Percentiles rank a stretch among this genome's conserved stretches.
Evolutionary conservation across 2,888 invertebrate species (phyloP).

Genomic region (Drosophila phalerata): DNA sequence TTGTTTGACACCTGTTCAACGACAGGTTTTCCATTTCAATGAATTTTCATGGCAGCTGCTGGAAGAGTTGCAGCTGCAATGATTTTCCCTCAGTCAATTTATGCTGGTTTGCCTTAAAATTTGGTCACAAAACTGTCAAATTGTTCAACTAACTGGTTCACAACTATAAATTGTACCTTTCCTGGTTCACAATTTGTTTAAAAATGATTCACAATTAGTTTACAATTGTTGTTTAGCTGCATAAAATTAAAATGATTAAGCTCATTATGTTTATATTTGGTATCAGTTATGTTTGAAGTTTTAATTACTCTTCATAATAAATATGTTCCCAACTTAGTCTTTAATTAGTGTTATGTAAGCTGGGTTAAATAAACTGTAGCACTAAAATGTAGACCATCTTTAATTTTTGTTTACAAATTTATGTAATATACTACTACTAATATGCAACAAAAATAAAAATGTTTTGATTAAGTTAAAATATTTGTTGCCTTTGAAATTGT

Average conservation of each 20-base stretch:
- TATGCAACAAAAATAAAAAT: too few species aligned
- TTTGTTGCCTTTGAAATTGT: too few species aligned
- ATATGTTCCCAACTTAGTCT: too few species aligned
- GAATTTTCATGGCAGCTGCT: neutral
- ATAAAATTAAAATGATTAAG: neutral
- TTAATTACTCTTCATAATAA: too few species aligned
- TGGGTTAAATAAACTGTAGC: too few species aligned
- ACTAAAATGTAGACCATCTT: too few species aligned
- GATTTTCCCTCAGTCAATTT: neutral
- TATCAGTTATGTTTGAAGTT: too few species aligned
- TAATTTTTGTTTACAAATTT: too few species aligned
- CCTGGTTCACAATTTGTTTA: neutral
- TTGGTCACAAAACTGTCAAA: neutral
- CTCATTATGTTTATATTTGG: neutral
- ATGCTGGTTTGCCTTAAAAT: neutral
- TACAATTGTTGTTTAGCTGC: too few species aligned
- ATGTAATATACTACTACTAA: too few species aligned
- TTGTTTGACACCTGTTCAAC: conserved; percentile 21
- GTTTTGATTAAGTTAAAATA: too few species aligned
- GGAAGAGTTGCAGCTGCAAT: conserved; percentile 4
- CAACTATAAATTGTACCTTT: neutral
- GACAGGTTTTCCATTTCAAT: conserved; percentile 14
- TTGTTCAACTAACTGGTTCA: neutral
- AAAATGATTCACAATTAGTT: neutral
- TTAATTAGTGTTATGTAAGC: too few species aligned